Evolutionary conservation across 2,113 vertebrate species (phyloP), one percentile per base, ranked within the genome.

Genomic region (Cyanistes caeruleus): DNA sequence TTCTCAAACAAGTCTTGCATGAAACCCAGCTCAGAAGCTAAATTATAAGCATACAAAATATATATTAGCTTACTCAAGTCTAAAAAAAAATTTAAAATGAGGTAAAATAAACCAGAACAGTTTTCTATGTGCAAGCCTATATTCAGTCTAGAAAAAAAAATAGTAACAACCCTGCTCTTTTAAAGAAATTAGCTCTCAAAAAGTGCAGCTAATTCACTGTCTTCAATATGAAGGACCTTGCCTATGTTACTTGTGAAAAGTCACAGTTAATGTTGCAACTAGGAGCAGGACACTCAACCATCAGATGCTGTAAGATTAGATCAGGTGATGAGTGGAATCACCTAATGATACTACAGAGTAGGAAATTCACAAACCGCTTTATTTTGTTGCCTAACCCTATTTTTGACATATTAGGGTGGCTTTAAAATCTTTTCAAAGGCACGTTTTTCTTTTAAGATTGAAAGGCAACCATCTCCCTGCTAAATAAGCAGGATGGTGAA

Each of bases 201-300:
- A 92, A 90, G 74, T 91, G 59, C 60, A 95, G 68, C 75, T 93
- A 89, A 85, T 49, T 87, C 59, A 91, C 73, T 51, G 44, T 96
- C 98, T 98, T 98, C 98, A 98, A 98, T 98, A 97, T 98, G 98
- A 98, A 98, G 97, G 97, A 98, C 79, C 77, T 93, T 90, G 62
- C 80, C 81, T 60, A 48, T 43, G 37, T 88, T 90, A 82, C 86
- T 60, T 77, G 51, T 85, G 53, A 89, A 88, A 94, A 95, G 84
- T 74, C 93, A 72, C 51, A 2, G 23, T 48, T 79, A 51, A 94
- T 15, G 7, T n/a, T 91, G 52, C 77, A 92, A 33, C 25, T 64
- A 41, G 53, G 48, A 92, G 80, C 65, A 92, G 67, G 65, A 92
- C 30, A 87, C 28, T 62, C 4, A 13, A 67, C 43, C 64, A 58